phyloP scores from a whole-genome alignment of 1,140 invertebrate genomes.

The Drosophila ironensis region DNA sequence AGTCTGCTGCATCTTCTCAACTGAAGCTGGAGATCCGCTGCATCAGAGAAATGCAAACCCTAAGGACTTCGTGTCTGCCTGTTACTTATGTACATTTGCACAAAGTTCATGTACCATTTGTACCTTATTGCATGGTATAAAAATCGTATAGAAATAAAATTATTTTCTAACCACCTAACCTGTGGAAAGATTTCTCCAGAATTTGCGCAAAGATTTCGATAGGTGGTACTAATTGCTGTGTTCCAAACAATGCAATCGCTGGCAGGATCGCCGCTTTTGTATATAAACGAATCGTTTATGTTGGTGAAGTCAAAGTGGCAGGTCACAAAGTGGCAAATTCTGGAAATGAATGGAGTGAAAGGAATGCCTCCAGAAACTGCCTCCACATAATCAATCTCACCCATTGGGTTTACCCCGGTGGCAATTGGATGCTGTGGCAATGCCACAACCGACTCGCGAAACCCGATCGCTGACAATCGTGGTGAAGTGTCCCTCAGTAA shows the following conservation, averaged over 20 bases:
- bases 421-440: slow-evolving; percentile 25
- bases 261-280: slow-evolving; percentile 7
- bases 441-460: slow-evolving; percentile 48
- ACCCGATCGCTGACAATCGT: slow-evolving; percentile 43
- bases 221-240: background rate
- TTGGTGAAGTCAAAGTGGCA: slow-evolving; percentile 51
- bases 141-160: too few relatives aligned
- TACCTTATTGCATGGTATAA: too few relatives aligned
- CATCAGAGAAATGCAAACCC: too few relatives aligned
- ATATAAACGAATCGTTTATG: slow-evolving; percentile 24
- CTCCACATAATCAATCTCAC: background rate
- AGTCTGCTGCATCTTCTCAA: too few relatives aligned
- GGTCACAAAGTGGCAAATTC: slow-evolving; percentile 39
- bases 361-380: background rate
- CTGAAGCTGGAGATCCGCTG: too few relatives aligned
- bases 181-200: too few relatives aligned
- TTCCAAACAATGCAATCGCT: slow-evolving; percentile 30
- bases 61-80: too few relatives aligned
- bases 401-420: background rate
- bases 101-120: too few relatives aligned
- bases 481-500: slow-evolving; percentile 14
- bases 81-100: too few relatives aligned
- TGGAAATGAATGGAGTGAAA: background rate
- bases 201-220: slow-evolving; percentile 32
- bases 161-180: too few relatives aligned